phyloP scores from a whole-genome alignment of 2,797 vertebrate genomes.

The Pantherophis alleghaniensis region DNA sequence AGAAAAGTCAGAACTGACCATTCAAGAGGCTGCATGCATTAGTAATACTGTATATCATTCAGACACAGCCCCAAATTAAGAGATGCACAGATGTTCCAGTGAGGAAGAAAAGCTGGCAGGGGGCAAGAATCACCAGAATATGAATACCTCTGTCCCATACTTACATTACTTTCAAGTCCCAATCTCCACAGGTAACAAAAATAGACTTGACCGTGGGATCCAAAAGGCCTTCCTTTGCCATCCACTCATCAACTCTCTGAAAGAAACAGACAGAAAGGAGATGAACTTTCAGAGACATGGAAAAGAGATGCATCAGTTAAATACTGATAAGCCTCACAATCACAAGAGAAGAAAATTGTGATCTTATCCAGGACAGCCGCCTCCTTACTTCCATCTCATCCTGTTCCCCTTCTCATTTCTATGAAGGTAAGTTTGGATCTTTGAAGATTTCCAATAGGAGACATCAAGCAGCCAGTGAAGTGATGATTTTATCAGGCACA shows the following conservation, averaged over 20 bases:
- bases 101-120: neutral
- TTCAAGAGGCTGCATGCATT: neutral
- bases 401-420: constrained; percentile 59
- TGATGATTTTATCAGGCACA: constrained; percentile 62
- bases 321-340: constrained; percentile 73
- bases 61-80: neutral
- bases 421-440: constrained; percentile 68
- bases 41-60: neutral
- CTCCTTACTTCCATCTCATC: constrained; percentile 41
- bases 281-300: constrained; percentile 68
- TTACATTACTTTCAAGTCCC: constrained; percentile 87
- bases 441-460: constrained; percentile 71
- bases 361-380: constrained; percentile 61
- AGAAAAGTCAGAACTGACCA: neutral
- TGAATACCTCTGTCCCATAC: constrained; percentile 62
- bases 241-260: constrained; percentile 84
- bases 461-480: constrained; percentile 62
- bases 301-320: constrained; percentile 67
- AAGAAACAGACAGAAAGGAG: constrained; percentile 73
- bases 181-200: constrained; percentile 85
- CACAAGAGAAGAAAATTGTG: constrained; percentile 72
- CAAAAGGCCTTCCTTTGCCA: constrained; percentile 83
- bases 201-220: constrained; percentile 83
- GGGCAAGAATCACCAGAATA: neutral
- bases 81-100: neutral